These are phyloP conservation scores for Falco berigora DNA, from an alignment of 2,797 vertebrate genomes.

Conservation along the genomic window DNA sequence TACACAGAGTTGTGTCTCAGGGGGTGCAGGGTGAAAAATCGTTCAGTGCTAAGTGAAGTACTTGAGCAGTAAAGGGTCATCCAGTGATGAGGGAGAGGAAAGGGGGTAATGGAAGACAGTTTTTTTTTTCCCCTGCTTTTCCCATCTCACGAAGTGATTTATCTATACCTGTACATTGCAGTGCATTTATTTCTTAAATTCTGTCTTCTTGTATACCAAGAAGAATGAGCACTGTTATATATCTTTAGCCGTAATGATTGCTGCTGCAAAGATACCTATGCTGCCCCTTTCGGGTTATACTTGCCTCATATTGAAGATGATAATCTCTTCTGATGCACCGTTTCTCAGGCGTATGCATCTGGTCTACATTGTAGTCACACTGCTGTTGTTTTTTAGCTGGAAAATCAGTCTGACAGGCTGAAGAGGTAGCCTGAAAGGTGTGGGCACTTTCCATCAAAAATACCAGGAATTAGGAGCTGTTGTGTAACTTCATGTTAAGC, in stretches of 20 bases:
- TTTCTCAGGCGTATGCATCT: not conserved
- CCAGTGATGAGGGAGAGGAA: not conserved
- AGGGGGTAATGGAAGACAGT: not conserved
- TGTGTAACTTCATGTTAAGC: not conserved
- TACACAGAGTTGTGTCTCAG: not conserved
- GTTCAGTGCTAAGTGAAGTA: not conserved
- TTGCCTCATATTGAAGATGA: rapidly evolving
- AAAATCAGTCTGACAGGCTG: not conserved
- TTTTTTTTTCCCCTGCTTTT: not conserved
- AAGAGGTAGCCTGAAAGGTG: not conserved
- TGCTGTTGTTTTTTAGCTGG: not conserved
- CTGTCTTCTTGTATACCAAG: not conserved
- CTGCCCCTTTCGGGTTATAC: not conserved
- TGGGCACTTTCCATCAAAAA: not conserved
- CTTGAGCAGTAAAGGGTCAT: not conserved
- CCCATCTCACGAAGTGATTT: not conserved
- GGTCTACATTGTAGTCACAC: rapidly evolving
- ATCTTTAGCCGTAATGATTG: not conserved
- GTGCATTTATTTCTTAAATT: not conserved
- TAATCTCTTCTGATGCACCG: not conserved
- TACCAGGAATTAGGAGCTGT: not conserved
- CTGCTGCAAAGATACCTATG: rapidly evolving
- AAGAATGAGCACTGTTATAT: not conserved
- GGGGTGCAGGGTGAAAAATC: not conserved
- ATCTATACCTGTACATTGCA: not conserved